phyloP scores from a whole-genome alignment of 2,113 vertebrate genomes.

The Etia nguti region DNA sequence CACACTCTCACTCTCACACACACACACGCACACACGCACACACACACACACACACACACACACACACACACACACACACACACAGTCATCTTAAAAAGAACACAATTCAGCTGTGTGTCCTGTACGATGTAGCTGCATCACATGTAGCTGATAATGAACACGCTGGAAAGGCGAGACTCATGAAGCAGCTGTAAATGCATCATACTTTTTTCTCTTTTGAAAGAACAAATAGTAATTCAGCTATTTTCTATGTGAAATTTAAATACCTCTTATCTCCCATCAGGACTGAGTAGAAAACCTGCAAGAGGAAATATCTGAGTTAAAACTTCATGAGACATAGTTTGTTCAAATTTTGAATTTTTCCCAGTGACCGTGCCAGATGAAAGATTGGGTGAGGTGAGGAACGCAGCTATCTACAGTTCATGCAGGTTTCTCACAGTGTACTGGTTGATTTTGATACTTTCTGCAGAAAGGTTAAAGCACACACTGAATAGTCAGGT shows the following conservation, averaged over 20 bases:
- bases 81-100: constrained; percentile 4
- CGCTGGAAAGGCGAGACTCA: background rate
- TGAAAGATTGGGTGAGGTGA: background rate
- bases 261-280: too few relatives aligned
- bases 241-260: too few relatives aligned
- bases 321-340: too few relatives aligned
- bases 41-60: background rate
- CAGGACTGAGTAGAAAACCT: background rate
- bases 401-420: background rate
- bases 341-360: background rate
- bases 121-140: background rate
- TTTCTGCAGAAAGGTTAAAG: background rate
- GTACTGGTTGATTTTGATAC: background rate
- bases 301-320: background rate
- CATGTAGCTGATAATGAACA: background rate
- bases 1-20: background rate
- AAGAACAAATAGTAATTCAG: too few relatives aligned
- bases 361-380: background rate
- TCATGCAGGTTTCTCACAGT: background rate
- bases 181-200: background rate
- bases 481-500: background rate
- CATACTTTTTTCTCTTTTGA: background rate
- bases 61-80: background rate
- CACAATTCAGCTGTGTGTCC: background rate
- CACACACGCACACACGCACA: background rate